These are phyloP conservation scores for Apostichopus leukothele DNA, from an alignment of 53 echinoderm and acorn worm species.

Conservation along the genomic window DNA sequence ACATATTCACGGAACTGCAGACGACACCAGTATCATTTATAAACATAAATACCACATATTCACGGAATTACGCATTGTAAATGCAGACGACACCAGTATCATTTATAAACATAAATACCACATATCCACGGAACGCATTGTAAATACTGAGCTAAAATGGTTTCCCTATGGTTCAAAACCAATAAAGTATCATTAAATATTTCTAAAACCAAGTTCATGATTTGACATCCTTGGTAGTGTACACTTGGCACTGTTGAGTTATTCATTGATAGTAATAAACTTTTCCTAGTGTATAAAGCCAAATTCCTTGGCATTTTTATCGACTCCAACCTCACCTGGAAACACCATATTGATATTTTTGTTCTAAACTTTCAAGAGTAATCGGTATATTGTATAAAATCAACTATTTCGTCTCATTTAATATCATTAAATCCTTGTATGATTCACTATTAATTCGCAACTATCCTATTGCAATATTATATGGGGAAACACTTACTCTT, in stretches of 20 bases:
- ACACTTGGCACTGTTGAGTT: neutral
- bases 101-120: no score
- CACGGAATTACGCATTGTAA: no score
- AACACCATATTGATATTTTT: neutral
- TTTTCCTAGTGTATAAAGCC: neutral
- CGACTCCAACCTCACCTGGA: constrained; percentile 8
- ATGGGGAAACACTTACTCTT: no score
- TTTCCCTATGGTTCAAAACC: neutral
- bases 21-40: no score
- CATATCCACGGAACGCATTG: no score
- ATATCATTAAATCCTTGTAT: neutral
- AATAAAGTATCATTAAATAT: neutral
- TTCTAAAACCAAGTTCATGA: constrained; percentile 14
- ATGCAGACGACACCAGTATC: no score
- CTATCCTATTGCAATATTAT: no score
- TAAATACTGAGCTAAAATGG: no score
- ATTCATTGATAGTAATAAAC: neutral
- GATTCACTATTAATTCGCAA: no score
- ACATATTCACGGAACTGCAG: no score
- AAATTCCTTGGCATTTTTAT: constrained; percentile 14
- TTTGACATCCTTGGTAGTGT: neutral
- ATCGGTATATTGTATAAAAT: neutral
- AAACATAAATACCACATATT: no score
- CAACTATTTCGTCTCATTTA: neutral
- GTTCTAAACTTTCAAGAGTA: neutral